Base-by-base conservation (phyloP, 30 jellyfish, hydroid and myxozoan genomes). In the Hydractinia echinata region DNA sequence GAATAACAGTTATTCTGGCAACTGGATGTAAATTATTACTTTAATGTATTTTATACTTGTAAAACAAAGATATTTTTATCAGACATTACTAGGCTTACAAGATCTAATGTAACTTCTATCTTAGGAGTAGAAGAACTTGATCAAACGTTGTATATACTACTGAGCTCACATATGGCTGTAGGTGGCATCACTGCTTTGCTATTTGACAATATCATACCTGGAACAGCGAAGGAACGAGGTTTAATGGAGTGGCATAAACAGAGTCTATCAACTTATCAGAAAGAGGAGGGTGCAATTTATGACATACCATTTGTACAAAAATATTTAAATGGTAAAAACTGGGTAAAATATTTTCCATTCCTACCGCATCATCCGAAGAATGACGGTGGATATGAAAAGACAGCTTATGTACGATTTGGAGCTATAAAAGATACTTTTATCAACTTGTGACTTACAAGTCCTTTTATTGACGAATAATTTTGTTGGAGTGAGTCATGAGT, bases 131-230 rank as follows among this genome's bases (percentile, higher is more conserved):
- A 64, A 7, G 19, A 44, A 9, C 7, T 64, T 9, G 74, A 64
- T 4, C 74, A 64, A 64, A 64, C 74, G 74, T n/a, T 64, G 39
- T 64, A 64, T 51, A 64, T 64, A 7, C 74, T 64, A 2, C 74
- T 64, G 0, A 64, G 74, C 39, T n/a, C 51, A 1, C 19, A 7
- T 2, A 64, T 64, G 74, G 39, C 74, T 64, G 74, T 64, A 7
- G 74, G 74, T 64, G 39, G 74, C 74, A 8, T 64, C 16, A 64
- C 74, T 7, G 19, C 74, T 51, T n/a, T 64, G 74, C 19, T 64
- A 64, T 64, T 64, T n/a, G 74, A 64, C 39, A 64, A 64, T 64
- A 6, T 64, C 19, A 7, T 64, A 1, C 74, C 74, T n/a, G 74
- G 19, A 7, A n/a, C 74, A 7, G 19, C 19, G 39, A 51, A 51